Conservation (phyloP, 2,797 vertebrate genomes). For the Phrynocephalus vlangalii region DNA sequence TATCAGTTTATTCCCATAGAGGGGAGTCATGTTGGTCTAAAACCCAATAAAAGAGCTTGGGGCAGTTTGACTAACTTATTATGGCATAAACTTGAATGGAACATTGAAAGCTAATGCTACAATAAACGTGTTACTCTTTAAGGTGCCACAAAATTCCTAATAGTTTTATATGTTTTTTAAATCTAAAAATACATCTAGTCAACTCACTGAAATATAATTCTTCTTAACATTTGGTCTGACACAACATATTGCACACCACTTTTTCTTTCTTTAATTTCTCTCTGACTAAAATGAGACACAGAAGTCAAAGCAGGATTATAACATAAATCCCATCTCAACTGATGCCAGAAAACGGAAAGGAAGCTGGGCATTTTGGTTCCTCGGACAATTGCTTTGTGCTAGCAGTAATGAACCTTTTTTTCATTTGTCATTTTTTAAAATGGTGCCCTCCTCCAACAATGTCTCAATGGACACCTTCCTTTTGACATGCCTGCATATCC, state of each 20-base stretch:
- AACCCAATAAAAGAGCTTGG: background rate
- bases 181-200: conserved; percentile 43
- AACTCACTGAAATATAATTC: conserved; percentile 53
- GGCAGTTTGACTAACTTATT: background rate
- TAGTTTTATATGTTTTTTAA: background rate
- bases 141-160: background rate
- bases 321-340: conserved; percentile 45
- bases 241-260: conserved; percentile 54
- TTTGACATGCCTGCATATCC: conserved; percentile 63
- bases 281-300: conserved; percentile 52
- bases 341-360: conserved; percentile 20
- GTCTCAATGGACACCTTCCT: conserved; percentile 59
- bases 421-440: conserved; percentile 57
- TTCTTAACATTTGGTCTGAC: conserved; percentile 40
- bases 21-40: background rate
- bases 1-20: background rate
- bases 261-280: conserved; percentile 32
- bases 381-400: conserved; percentile 22
- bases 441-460: conserved; percentile 41
- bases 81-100: background rate
- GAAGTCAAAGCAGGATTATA: conserved; percentile 53
- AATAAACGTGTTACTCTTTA: background rate
- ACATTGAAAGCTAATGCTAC: background rate
- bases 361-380: conserved; percentile 42
- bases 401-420: conserved; percentile 53